Conservation (phyloP, 1,140 invertebrate species). For the Melitaea cinxia region DNA sequence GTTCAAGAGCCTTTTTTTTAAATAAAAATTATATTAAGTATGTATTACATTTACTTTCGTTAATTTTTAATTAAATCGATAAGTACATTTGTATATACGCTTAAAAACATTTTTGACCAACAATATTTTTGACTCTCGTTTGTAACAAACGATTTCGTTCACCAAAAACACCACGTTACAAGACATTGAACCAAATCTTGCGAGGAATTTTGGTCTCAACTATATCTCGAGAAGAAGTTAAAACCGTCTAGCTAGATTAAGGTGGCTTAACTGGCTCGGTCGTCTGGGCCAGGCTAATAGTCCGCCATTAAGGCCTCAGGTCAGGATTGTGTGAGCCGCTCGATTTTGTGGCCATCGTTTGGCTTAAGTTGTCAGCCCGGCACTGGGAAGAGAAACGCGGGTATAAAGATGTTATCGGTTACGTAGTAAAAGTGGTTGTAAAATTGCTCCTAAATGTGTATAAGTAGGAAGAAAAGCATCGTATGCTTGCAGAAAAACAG, state of each 20-base stretch:
- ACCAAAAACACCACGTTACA: neutral
- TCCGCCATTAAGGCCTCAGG: conserved; percentile 52
- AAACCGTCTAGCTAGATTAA: conserved; percentile 51
- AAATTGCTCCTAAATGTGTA: neutral
- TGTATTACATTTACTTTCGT: no score
- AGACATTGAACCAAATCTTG: neutral
- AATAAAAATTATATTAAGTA: no score
- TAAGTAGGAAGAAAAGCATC: neutral
- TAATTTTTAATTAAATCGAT: no score
- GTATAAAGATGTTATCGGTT: conserved; percentile 7
- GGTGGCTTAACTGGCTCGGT: conserved; percentile 41
- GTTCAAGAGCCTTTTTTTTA: no score
- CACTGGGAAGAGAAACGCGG: conserved; percentile 1
- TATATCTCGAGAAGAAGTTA: conserved; percentile 41
- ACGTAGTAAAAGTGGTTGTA: neutral
- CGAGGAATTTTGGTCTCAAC: neutral
- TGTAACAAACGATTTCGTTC: neutral
- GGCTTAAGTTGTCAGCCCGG: conserved; percentile 18
- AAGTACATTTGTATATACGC: no score
- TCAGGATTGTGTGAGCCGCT: conserved; percentile 44
- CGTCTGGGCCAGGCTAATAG: conserved; percentile 51
- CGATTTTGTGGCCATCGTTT: conserved; percentile 14
- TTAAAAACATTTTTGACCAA: no score
- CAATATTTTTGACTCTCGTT: no score
- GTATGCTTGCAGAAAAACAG: no score